Conservation (phyloP, 2,113 vertebrate genomes). For the Jacana jacana region DNA sequence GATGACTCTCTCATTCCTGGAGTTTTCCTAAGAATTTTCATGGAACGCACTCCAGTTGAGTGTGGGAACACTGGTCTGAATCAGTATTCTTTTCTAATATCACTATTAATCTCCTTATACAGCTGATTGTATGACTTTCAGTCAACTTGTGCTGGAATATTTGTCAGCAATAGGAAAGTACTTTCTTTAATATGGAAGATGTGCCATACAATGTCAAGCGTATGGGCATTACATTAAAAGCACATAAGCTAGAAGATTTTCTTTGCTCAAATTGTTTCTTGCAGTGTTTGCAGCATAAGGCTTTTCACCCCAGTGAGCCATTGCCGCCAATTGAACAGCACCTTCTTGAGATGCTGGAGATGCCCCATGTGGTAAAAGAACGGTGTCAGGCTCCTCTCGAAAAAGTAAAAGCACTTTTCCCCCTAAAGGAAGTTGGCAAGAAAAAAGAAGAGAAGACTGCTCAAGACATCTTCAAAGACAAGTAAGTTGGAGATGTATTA, state of each 20-base stretch:
- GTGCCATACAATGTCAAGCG: background rate
- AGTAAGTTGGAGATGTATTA: conserved; percentile 70
- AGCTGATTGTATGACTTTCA: background rate
- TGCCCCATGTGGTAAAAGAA: conserved; percentile 78
- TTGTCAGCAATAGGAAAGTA: background rate
- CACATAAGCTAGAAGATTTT: background rate
- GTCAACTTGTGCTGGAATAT: background rate
- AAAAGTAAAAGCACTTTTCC: conserved; percentile 85
- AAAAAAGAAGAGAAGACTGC: conserved; percentile 88
- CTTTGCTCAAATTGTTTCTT: background rate
- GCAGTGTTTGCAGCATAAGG: conserved; percentile 92
- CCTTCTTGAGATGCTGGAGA: conserved; percentile 79
- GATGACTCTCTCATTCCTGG: background rate
- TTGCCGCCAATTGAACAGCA: conserved; percentile 85
- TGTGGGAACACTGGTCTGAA: background rate
- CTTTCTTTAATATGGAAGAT: background rate
- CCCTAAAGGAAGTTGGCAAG: conserved; percentile 85
- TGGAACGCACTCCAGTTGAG: background rate
- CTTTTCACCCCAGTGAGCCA: conserved; percentile 78
- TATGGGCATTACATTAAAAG: background rate
- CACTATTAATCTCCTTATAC: background rate
- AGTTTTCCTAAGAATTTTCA: background rate
- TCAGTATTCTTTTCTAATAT: background rate
- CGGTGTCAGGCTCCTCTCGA: conserved; percentile 79
- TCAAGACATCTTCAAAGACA: conserved; percentile 88